Conservation (phyloP, 2,888 invertebrate genomes). For the Ormia ochracea region DNA sequence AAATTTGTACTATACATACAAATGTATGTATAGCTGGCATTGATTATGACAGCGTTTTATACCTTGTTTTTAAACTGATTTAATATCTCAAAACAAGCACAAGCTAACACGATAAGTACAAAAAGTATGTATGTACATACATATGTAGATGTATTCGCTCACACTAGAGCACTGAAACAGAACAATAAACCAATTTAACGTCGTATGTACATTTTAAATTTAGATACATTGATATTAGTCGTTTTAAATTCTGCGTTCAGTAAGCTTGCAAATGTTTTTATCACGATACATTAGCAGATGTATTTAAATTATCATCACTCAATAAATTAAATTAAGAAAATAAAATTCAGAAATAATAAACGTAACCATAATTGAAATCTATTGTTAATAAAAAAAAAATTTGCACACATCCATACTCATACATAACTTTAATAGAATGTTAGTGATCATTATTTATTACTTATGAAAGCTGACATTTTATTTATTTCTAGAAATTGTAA, state of each 20-base stretch:
- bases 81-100: slow-evolving; percentile 32
- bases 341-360: slow-evolving; percentile 8
- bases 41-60: slow-evolving; percentile 13
- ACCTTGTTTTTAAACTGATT: slow-evolving; percentile 26
- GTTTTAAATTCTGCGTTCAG: not conserved
- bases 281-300: not conserved
- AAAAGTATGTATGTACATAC: slow-evolving; percentile 31
- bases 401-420: no score
- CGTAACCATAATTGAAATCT: slow-evolving; percentile 20
- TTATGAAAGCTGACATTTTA: not conserved
- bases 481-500: slow-evolving; percentile 34
- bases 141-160: no score
- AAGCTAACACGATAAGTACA: slow-evolving; percentile 22
- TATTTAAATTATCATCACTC: not conserved
- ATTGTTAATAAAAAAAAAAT: slow-evolving; percentile 30
- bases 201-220: slow-evolving; percentile 5
- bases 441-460: slow-evolving; percentile 26
- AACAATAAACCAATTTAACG: slow-evolving; percentile 9
- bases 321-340: slow-evolving; percentile 10
- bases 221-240: slow-evolving; percentile 15
- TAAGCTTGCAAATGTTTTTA: not conserved
- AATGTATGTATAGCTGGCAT: no score
- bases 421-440: not conserved
- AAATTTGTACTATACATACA: no score
- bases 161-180: slow-evolving; percentile 3